These are phyloP conservation scores for Myotis pilosus DNA, from an alignment of 2,797 vertebrate species.

Conservation along the genomic window DNA sequence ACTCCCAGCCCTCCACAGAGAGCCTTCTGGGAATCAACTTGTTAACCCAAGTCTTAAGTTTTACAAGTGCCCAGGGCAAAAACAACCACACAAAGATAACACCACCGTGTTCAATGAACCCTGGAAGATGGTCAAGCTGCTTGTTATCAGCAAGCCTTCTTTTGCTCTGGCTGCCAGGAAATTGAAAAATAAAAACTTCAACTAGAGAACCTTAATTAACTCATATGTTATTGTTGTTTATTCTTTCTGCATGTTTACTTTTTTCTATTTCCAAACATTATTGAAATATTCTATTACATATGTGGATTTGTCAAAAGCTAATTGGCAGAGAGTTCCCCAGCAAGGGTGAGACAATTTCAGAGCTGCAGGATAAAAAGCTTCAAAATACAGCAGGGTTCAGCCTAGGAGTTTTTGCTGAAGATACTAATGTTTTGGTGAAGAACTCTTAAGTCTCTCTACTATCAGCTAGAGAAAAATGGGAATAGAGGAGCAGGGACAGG, in stretches of 20 bases:
- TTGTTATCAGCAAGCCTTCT: neutral
- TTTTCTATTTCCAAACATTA: neutral
- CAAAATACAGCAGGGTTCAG: neutral
- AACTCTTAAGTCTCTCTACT: too few species aligned
- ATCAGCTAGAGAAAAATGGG: neutral
- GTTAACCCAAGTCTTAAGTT: neutral
- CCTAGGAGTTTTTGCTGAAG: neutral
- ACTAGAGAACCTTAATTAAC: neutral
- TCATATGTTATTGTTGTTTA: neutral
- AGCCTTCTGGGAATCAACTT: neutral
- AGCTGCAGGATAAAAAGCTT: neutral
- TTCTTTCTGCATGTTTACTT: neutral
- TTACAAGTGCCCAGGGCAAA: neutral
- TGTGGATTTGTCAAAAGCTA: neutral
- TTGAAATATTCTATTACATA: neutral
- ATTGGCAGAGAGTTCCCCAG: neutral
- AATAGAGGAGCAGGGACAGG: neutral
- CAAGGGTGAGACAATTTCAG: neutral
- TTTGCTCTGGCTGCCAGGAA: neutral
- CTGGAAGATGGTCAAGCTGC: neutral
- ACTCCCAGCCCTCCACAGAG: neutral
- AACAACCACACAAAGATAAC: neutral
- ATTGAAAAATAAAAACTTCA: neutral
- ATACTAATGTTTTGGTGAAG: neutral
- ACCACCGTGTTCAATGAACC: fast-evolving